Evolutionary conservation across 1,140 invertebrate species (phyloP).

Genomic region (Phocides pigmalion): DNA sequence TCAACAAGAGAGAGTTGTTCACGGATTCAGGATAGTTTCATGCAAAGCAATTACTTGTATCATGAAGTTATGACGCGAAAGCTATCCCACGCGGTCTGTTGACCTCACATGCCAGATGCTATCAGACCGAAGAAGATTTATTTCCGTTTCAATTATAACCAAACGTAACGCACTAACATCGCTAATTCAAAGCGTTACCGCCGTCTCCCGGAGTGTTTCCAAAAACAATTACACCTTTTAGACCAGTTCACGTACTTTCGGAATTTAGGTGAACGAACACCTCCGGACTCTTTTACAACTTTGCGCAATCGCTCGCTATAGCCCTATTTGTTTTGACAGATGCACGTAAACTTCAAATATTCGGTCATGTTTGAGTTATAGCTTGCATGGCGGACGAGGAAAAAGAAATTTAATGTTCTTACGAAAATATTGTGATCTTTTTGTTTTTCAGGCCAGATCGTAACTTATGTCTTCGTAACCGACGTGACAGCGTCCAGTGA

Average conservation of each 20-base stretch:
- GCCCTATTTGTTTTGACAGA: conserved; percentile 66
- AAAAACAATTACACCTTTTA: conserved; percentile 74
- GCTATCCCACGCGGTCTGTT: conserved; percentile 40
- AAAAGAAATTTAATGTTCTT: conserved; percentile 16
- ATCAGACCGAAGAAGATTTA: conserved; percentile 43
- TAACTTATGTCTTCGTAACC: no score
- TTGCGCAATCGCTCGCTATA: conserved; percentile 58
- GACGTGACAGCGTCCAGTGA: conserved; percentile 10
- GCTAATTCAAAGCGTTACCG: conserved; percentile 51
- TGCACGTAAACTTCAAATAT: conserved; percentile 61
- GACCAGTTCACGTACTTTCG: conserved; percentile 46
- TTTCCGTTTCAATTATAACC: conserved; percentile 54
- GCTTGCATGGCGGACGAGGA: conserved; percentile 27
- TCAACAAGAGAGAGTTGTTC: conserved; percentile 4
- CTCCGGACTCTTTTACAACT: conserved; percentile 48
- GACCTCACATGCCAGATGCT: conserved; percentile 45
- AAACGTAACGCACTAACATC: conserved; percentile 43
- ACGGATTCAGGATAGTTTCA: conserved; percentile 17
- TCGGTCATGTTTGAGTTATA: conserved; percentile 59
- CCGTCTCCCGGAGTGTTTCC: conserved; percentile 53
- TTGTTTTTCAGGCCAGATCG: conserved; percentile 19
- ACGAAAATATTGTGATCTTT: conserved; percentile 26
- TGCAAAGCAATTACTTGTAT: conserved; percentile 15
- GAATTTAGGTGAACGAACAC: conserved; percentile 65
- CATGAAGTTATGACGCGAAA: conserved; percentile 28